Conservation (phyloP, 2,113 vertebrate species). For the Pantherophis guttatus region DNA sequence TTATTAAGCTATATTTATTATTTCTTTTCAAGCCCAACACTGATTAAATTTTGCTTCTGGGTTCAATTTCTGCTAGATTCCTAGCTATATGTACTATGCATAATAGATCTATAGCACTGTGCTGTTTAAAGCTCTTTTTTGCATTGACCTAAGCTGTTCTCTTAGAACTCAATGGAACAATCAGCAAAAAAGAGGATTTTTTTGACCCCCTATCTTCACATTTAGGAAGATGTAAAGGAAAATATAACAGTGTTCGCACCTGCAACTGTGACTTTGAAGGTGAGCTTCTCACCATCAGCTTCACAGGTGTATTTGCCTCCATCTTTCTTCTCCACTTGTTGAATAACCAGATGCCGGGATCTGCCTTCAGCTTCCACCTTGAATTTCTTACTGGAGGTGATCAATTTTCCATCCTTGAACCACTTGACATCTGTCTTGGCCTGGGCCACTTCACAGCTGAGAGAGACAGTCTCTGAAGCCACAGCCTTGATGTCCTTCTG, state of each 20-base stretch:
- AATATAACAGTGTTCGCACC: constrained; percentile 38
- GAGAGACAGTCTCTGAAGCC: background rate
- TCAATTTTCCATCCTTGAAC: background rate
- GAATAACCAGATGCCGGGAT: background rate
- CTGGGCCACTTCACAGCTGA: background rate
- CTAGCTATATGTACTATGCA: background rate
- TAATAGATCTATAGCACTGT: background rate
- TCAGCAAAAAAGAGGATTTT: background rate
- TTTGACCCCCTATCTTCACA: background rate
- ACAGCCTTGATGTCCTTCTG: background rate
- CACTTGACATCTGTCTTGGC: background rate
- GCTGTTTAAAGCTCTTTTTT: background rate
- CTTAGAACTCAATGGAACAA: background rate
- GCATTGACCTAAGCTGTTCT: background rate
- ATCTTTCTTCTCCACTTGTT: background rate
- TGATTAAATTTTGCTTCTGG: background rate
- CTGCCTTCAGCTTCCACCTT: background rate
- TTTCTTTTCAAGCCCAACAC: background rate
- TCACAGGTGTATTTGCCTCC: background rate
- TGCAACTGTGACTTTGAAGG: constrained; percentile 63
- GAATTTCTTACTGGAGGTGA: background rate
- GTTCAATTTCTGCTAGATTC: background rate
- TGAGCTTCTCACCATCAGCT: background rate
- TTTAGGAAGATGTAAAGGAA: background rate
- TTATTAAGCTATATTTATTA: background rate